Conservation (phyloP, 1,140 invertebrate genomes). For the Neodiprion fabricii region DNA sequence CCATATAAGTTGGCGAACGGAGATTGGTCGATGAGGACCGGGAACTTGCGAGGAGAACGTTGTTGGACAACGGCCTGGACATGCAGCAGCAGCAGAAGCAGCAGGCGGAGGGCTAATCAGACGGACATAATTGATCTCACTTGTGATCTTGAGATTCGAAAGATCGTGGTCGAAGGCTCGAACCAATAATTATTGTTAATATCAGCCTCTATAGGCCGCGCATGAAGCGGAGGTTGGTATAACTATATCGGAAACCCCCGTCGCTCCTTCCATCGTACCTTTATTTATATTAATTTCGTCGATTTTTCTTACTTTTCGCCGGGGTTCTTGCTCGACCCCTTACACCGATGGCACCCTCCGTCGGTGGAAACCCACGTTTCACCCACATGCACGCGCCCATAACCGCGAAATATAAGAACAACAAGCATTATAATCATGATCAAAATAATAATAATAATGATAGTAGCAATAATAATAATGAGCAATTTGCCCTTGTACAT, state of each 20-base stretch:
- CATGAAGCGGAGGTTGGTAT: neutral
- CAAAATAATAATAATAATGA: constrained; percentile 53
- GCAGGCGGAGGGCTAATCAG: constrained; percentile 54
- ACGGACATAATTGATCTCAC: constrained; percentile 62
- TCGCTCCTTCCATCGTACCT: constrained; percentile 35
- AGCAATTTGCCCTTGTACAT: constrained; percentile 42
- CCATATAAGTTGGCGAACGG: neutral
- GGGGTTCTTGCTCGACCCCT: constrained; percentile 25
- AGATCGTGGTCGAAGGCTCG: constrained; percentile 57
- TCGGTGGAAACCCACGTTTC: neutral
- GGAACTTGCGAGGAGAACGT: no score
- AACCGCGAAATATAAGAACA: constrained; percentile 44
- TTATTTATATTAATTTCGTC: constrained; percentile 58
- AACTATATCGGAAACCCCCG: constrained; percentile 27
- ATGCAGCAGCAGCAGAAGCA: constrained; percentile 30
- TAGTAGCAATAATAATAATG: constrained; percentile 58
- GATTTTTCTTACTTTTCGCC: constrained; percentile 51
- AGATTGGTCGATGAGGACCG: neutral
- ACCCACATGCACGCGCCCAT: neutral
- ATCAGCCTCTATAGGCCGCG: constrained; percentile 34
- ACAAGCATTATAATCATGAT: constrained; percentile 53
- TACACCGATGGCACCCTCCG: neutral
- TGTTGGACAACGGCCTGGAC: constrained; percentile 8
- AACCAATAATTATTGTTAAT: constrained; percentile 64
- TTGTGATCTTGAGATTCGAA: constrained; percentile 62